Base-by-base conservation (phyloP, 2,113 vertebrate genomes). In the Calidris pygmaea region DNA sequence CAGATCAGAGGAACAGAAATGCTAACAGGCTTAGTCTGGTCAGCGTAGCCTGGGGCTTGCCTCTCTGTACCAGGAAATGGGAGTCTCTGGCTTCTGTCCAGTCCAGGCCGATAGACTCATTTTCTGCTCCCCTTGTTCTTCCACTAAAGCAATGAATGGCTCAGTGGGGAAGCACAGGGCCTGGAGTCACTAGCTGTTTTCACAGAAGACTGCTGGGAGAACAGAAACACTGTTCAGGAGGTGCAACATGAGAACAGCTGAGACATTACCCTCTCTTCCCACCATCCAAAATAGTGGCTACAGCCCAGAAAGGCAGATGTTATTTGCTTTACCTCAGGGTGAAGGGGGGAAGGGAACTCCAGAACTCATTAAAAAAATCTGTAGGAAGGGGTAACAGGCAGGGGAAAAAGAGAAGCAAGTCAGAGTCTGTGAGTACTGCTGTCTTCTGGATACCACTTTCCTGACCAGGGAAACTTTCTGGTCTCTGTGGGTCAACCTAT, bases 1-100 rank as follows among this genome's bases (percentile, higher is more conserved):
- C 24, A 94, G 95, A 95, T 93, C 77, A 97, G 89, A 97, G 77
- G 80, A 92, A 41, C 73, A 93, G 70, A 91, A 95, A 95, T 13
- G 71, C 84, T 85, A 92, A 83, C 89, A 94, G 86, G 87, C 89
- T 89, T 70, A 87, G 94, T 85, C 84, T 95, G 94, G 84, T 95
- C 95, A 89, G 80, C 81, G 74, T 60, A 78, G 94, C 35, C 8
- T 93, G 94, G 70, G 66, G 94, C 77, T 92, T 85, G 88, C 80
- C 56, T 78, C 77, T 81, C 79, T 95, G 92, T 50, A 87, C 86
- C 85, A 95, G 83, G 62, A 94, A 96, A 95, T 85, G 77, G 88
- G 62, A 89, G 53, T 20, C 50, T 90, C 91, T 96, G 95, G 94
- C 73, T 92, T 13, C 74, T 87, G n/a, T 21, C 94, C 91, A 95